These are phyloP conservation scores for Drosophila kohkoa DNA, from an alignment of 1,140 invertebrate genomes.

Conservation along the genomic window DNA sequence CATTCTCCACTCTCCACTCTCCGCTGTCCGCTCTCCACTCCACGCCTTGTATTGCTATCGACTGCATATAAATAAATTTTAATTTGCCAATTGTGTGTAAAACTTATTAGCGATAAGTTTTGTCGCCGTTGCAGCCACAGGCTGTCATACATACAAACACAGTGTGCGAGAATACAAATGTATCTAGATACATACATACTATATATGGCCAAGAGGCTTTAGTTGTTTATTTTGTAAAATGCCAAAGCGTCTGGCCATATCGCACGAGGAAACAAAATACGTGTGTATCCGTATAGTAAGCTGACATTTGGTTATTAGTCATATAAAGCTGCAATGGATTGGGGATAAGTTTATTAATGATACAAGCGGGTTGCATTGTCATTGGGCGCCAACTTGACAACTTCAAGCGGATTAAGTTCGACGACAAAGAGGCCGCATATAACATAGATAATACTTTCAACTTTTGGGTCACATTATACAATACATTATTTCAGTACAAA, in stretches of 20 bases:
- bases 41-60: neutral
- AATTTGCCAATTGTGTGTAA: constrained; percentile 78
- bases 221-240: constrained; percentile 50
- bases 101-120: constrained; percentile 81
- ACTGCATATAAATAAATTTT: constrained; percentile 74
- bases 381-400: constrained; percentile 35
- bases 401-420: constrained; percentile 9
- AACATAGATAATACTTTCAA: neutral
- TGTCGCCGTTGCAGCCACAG: constrained; percentile 42
- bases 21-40: neutral
- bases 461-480: neutral
- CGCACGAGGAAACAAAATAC: constrained; percentile 65
- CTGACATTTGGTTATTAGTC: constrained; percentile 72
- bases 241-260: constrained; percentile 22
- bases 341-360: constrained; percentile 73
- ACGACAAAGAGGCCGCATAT: constrained; percentile 3
- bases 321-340: constrained; percentile 70
- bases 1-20: neutral
- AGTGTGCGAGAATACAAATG: constrained; percentile 15
- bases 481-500: neutral
- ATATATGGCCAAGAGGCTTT: constrained; percentile 37
- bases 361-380: constrained; percentile 14
- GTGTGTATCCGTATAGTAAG: constrained; percentile 37
- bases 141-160: constrained; percentile 10
- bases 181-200: constrained; percentile 32